A percentile compares a stretch with the other conserved stretches of the same genome.
These are phyloP conservation scores for Drosophila paulistorum DNA, from an alignment of 1,140 invertebrate species.

Conservation along the genomic window DNA sequence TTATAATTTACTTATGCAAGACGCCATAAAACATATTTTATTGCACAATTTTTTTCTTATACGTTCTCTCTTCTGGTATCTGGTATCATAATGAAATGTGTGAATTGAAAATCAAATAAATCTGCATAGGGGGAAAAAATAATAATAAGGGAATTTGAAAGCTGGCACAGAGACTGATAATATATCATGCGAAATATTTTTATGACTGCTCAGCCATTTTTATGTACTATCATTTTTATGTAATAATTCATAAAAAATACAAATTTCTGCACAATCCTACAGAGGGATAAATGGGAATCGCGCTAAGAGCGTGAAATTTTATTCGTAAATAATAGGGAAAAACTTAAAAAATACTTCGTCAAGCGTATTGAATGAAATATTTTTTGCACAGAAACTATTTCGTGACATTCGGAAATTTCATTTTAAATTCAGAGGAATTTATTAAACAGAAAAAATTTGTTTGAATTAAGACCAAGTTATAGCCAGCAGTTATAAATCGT, in stretches of 20 bases:
- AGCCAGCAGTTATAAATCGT: too few relatives aligned
- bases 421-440: too few relatives aligned
- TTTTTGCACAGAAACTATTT: too few relatives aligned
- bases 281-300: background rate
- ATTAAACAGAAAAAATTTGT: too few relatives aligned
- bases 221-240: background rate
- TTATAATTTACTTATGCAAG: background rate
- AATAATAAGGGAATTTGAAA: background rate
- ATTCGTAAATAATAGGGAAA: background rate
- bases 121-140: background rate
- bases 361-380: background rate
- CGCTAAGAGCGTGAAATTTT: background rate
- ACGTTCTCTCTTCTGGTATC: background rate
- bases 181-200: slow-evolving; percentile 15
- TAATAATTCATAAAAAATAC: slow-evolving; percentile 10
- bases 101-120: slow-evolving; percentile 13
- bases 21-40: background rate
- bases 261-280: background rate
- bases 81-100: background rate
- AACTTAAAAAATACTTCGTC: background rate
- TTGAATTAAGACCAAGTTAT: too few relatives aligned
- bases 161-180: background rate
- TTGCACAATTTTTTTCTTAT: background rate
- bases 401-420: too few relatives aligned
- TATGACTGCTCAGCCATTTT: slow-evolving; percentile 10